A percentile compares a stretch with the other conserved stretches of the same genome.
These are phyloP conservation scores for Paguma larvata DNA, from an alignment of 2,797 vertebrate species.

Conservation along the genomic window DNA sequence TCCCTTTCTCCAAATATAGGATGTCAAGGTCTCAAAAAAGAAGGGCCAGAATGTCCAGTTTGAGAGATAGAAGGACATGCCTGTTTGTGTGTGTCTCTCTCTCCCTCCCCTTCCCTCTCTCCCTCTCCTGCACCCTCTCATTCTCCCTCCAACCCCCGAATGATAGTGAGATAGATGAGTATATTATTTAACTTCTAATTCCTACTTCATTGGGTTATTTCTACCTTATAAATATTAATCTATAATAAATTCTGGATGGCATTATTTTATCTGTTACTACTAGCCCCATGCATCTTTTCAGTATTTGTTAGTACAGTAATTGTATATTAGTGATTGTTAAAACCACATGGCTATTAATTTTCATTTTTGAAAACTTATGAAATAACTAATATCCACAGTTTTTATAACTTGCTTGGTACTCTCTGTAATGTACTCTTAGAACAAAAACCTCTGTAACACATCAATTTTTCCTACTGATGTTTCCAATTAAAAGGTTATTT, in stretches of 20 bases:
- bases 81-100: not conserved
- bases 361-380: conserved; percentile 25
- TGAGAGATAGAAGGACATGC: not conserved
- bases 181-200: not conserved
- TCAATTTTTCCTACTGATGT: conserved; percentile 3
- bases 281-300: not conserved
- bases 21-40: not conserved
- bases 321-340: not conserved
- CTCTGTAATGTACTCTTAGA: not conserved
- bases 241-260: not conserved
- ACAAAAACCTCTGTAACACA: not conserved
- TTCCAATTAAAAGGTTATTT: conserved; percentile 58
- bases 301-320: not conserved
- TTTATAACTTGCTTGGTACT: conserved; percentile 45
- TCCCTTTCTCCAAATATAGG: conserved; percentile 25
- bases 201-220: not conserved
- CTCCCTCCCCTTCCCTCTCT: not conserved
- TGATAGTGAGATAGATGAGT: not conserved
- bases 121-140: not conserved
- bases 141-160: not conserved
- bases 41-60: not conserved
- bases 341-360: not conserved
- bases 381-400: not conserved
- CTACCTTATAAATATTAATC: conserved; percentile 15
- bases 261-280: not conserved